phyloP scores from a whole-genome alignment of 2,797 vertebrate species.

The Tolypeutes matacus region DNA sequence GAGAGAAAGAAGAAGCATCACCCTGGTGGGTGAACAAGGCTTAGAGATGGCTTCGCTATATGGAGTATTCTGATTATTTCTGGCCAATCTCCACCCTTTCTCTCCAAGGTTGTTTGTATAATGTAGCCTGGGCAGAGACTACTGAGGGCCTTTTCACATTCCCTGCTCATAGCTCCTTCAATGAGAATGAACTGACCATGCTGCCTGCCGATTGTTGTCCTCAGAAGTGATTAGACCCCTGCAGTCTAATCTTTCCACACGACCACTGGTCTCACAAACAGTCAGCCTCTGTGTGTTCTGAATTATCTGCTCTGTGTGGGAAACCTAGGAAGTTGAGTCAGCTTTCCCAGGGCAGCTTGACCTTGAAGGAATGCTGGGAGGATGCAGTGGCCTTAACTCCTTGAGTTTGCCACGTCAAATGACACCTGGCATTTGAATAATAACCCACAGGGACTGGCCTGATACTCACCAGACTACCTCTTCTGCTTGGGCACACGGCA shows the following conservation, averaged over 20 bases:
- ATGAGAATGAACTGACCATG: neutral
- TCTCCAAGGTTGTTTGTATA: neutral
- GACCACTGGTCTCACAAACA: neutral
- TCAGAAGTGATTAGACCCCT: neutral
- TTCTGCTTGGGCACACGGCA: neutral
- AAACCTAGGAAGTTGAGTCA: neutral
- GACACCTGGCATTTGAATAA: neutral
- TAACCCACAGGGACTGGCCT: neutral
- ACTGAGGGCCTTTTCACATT: neutral
- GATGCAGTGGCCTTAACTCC: rapidly evolving
- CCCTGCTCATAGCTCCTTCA: neutral
- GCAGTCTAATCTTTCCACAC: neutral
- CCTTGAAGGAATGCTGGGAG: neutral
- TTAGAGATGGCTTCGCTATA: neutral
- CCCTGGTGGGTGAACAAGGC: rapidly evolving
- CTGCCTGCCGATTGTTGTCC: neutral
- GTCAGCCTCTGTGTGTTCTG: neutral
- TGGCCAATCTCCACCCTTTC: neutral
- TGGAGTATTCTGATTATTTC: neutral
- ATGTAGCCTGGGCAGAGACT: neutral
- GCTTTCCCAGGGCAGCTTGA: neutral
- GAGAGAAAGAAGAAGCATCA: neutral
- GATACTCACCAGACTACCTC: neutral
- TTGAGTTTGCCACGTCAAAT: neutral
- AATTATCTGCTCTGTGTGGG: rapidly evolving